phyloP scores from a whole-genome alignment of 30 jellyfish, hydroid and myxozoan species.

The Aurelia aurita region DNA sequence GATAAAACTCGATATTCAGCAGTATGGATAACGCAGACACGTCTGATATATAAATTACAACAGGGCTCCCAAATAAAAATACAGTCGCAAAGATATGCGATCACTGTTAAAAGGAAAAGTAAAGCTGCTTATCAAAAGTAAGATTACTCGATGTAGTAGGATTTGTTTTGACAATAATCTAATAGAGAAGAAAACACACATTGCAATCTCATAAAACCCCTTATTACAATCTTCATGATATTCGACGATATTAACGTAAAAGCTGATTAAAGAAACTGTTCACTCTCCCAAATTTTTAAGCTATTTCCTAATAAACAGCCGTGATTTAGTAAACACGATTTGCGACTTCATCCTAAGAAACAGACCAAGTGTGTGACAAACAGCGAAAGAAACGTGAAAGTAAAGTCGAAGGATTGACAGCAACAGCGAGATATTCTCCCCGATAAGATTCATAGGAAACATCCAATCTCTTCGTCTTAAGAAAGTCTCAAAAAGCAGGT shows the following conservation, averaged over 20 bases:
- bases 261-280: slow-evolving; percentile 30
- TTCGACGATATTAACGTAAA: slow-evolving; percentile 4
- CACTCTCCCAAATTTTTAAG: slow-evolving; percentile 29
- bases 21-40: too few relatives aligned
- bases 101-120: too few relatives aligned
- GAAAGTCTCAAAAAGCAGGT: slow-evolving; percentile 29
- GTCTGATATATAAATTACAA: too few relatives aligned
- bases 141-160: too few relatives aligned
- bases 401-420: slow-evolving; percentile 60
- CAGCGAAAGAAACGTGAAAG: slow-evolving; percentile 45
- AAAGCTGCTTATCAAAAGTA: too few relatives aligned
- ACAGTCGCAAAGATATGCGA: too few relatives aligned
- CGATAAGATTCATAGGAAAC: slow-evolving; percentile 34
- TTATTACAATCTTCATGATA: slow-evolving; percentile 19
- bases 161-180: not conserved
- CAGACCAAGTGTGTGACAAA: slow-evolving; percentile 5
- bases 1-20: too few relatives aligned
- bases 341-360: slow-evolving; percentile 17
- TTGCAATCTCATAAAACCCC: slow-evolving; percentile 22
- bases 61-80: too few relatives aligned
- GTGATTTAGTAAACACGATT: slow-evolving; percentile 39
- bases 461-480: slow-evolving; percentile 7
- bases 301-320: slow-evolving; percentile 37
- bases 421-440: slow-evolving; percentile 31
- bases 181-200: not conserved